Base-by-base conservation (phyloP, 2,113 vertebrate genomes). In the Girardinichthys multiradiatus region DNA sequence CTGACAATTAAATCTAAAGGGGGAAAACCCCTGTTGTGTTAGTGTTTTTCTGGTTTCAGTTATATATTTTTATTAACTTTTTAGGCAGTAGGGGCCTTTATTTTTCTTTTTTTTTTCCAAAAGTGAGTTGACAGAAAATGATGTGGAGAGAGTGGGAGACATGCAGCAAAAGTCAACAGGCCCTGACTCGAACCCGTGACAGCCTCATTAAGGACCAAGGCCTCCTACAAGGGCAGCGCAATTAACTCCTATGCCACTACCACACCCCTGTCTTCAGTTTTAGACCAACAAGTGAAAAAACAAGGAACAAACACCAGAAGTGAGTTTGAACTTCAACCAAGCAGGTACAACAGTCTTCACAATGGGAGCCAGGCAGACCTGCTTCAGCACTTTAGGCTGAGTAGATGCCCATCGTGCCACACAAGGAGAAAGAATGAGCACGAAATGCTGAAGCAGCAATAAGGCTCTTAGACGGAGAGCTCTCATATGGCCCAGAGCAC, bases 381-480 rank as follows among this genome's bases (percentile, higher is more conserved):
- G 54, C 30, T 45, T 87, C 82, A 88, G 81, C 84, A 85, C 70
- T 81, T 90, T 45, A 62, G n/a, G n/a, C 11, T 26, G 33, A 48
- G 64, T 70, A 57, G 74, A 86, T 82, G 82, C 58, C 73, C 57
- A 21, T 29, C 29, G 39, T 39, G 27, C 30, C 19, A 82, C 62
- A 63, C n/a, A 48, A 71, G 57, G 57, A 54, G 61, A 59, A 68
- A 29, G 29, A 73, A 33, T 69, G 66, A 17, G 30, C 10, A 42
- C 14, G 58, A n/a, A 54, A 60, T 74, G 87, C 86, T 87, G 86
- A 90, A 26, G 35, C 77, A 87, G 86, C 90, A 82, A 64, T 14
- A 35, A 62, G 24, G 31, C 72, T 75, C 84, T 89, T 70, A 82
- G 10, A 27, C 1, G 31, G 29, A 64, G 24, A 30, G 29, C 27